A percentile compares a stretch with the other conserved stretches of the same genome.
These are phyloP conservation scores for Cotesia chilonis DNA, from an alignment of 1,140 invertebrate species.

Conservation along the genomic window DNA sequence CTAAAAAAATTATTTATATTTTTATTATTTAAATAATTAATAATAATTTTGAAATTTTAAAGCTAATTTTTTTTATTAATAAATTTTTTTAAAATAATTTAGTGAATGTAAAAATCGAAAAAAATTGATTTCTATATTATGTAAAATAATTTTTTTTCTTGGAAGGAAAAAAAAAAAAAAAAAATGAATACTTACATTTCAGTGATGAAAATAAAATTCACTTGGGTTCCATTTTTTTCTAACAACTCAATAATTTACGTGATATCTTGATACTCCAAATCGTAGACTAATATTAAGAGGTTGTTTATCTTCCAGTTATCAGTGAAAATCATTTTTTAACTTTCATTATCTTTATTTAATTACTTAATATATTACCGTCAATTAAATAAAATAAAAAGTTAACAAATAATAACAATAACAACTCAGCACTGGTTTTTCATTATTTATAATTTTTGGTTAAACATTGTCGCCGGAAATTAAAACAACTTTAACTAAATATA, in stretches of 20 bases:
- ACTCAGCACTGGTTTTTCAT: not conserved
- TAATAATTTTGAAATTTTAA: not conserved
- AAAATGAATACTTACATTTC: not conserved
- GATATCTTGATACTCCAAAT: conserved; percentile 19
- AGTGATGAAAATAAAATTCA: not conserved
- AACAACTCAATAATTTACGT: not conserved
- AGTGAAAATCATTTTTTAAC: conserved; percentile 20
- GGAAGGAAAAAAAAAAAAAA: not conserved
- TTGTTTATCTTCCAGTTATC: not conserved
- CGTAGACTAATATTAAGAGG: not conserved
- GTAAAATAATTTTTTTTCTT: conserved; percentile 1
- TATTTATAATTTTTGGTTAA: not conserved
- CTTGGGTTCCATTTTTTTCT: not conserved
- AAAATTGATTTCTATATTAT: not conserved
- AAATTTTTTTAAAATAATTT: too few relatives aligned
- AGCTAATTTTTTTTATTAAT: too few relatives aligned
- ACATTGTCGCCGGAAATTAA: too few relatives aligned
- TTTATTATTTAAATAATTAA: not conserved
- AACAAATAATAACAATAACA: not conserved
- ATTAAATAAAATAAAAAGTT: not conserved
- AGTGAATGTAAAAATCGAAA: too few relatives aligned
- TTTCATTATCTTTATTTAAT: conserved; percentile 8
- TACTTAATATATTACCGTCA: not conserved
- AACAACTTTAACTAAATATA: too few relatives aligned
- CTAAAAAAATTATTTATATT: conserved; percentile 16